Evolutionary conservation across 2,797 vertebrate species (phyloP), one percentile per base, ranked within the genome.

Genomic region (Hyperoplus lanceolatus): DNA sequence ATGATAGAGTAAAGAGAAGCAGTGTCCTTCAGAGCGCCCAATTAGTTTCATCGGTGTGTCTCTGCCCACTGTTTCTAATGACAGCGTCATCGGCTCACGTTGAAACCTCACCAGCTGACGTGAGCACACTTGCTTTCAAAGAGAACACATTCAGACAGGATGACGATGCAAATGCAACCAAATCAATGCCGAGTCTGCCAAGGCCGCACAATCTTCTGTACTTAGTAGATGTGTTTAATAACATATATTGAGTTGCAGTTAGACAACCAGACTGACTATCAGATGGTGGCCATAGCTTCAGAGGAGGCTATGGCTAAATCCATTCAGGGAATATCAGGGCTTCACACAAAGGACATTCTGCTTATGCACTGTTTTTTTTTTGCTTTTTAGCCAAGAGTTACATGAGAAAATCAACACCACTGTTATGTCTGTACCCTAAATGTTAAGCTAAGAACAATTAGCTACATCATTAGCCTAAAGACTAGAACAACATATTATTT

Each of bases 41-140:
- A 88, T 91, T 84, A 48, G 83, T 88, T 82, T 85, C 83, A 76
- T 65, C 76, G 73, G 85, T 57, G 70, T 75, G 53, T 73, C 45
- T 41, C 66, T 79, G 46, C 45, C 92, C 86, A 87, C 89, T 56
- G 4, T 89, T 54, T 70, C 89, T 82, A 94, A 93, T 90, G 13
- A 42, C 50, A 53, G 39, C 65, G 66, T 75, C 77, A 75, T 38
- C 60, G 46, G 69, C 45, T 67, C 42, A 42, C 56, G 18, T 41
- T 21, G 8, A 50, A 41, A 70, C 41, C 13, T 59, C 65, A 77
- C 43, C 82, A 88, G 71, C 81, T 81, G 85, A 84, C 8, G 38
- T 49, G 14, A 3, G 3, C 12, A 57, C 46, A 36, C 58, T 51
- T 9, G 58, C 2, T 59, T 65, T 42, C 49, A 41, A 1, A 64